Evolutionary conservation across 2,797 vertebrate species (phyloP).

Genomic region (Pipistrellus pygmaeus): DNA sequence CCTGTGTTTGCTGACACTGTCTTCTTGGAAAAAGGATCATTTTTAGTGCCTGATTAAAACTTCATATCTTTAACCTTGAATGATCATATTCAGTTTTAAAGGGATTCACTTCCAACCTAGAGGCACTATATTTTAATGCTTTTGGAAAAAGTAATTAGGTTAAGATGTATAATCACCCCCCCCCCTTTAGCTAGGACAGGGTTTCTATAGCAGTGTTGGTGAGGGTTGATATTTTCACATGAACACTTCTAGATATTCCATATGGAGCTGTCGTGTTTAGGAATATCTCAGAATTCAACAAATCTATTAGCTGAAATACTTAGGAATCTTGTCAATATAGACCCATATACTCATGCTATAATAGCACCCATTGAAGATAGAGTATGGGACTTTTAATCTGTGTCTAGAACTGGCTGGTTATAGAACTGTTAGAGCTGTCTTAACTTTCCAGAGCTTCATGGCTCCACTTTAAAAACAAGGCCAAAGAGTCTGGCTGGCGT

Average conservation of each 20-base stretch:
- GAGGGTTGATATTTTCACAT: not conserved
- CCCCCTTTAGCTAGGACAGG: not conserved
- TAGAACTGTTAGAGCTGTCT: not conserved
- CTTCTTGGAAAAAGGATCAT: conserved; percentile 27
- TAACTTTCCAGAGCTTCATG: not conserved
- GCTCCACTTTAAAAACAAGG: not conserved
- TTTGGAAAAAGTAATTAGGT: not conserved
- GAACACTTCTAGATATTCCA: not conserved
- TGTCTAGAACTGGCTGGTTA: not conserved
- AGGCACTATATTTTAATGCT: not conserved
- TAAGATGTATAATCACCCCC: not conserved
- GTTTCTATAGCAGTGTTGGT: not conserved
- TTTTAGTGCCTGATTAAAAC: conserved; percentile 13
- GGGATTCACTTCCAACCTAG: not conserved
- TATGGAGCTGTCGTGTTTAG: not conserved
- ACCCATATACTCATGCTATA: not conserved
- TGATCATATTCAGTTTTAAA: conserved; percentile 2
- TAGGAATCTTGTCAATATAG: not conserved
- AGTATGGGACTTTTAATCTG: not conserved
- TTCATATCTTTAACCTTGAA: not conserved
- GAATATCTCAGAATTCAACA: not conserved
- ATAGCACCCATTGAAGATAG: not conserved
- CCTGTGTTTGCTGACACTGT: not conserved
- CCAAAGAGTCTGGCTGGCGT: not conserved
- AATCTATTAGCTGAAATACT: not conserved